phyloP scores from a whole-genome alignment of 1,140 invertebrate species.

The Penaeus japonicus region DNA sequence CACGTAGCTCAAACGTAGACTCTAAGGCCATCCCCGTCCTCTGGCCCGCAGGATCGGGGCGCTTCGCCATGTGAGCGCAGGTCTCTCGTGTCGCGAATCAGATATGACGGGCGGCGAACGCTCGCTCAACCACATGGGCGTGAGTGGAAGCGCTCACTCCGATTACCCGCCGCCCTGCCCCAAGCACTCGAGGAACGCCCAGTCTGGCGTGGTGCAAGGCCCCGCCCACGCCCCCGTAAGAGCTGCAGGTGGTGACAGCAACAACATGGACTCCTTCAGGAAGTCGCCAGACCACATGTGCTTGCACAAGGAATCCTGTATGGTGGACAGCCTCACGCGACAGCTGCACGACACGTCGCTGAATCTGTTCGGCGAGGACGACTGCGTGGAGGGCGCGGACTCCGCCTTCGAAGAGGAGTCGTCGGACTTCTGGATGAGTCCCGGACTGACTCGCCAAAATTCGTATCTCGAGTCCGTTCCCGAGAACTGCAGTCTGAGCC shows the following conservation, averaged over 20 bases:
- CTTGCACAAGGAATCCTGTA: neutral
- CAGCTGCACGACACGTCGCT: constrained; percentile 31
- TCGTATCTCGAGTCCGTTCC: constrained; percentile 64
- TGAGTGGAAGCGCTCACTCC: neutral
- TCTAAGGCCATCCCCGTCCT: no score
- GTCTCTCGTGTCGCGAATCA: neutral
- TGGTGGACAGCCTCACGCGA: constrained; percentile 10
- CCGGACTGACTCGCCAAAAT: constrained; percentile 62
- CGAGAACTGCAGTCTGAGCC: constrained; percentile 28
- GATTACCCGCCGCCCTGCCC: neutral
- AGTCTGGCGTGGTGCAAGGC: neutral
- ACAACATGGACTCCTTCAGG: neutral
- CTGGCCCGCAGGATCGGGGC: neutral
- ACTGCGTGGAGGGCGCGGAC: constrained; percentile 31
- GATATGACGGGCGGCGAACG: constrained; percentile 22
- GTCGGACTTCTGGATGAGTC: constrained; percentile 62
- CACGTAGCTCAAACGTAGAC: no score
- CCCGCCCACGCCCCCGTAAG: neutral
- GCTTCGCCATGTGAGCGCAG: neutral
- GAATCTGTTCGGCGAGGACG: constrained; percentile 26
- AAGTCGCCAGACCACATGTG: neutral
- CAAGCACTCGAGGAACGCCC: neutral
- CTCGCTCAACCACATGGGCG: neutral
- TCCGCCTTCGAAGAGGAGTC: constrained; percentile 51
- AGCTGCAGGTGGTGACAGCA: neutral